Percentiles rank a stretch among this genome's conserved stretches.
These are phyloP conservation scores for Acronicta aceris DNA, from an alignment of 2,888 invertebrate genomes.

Conservation along the genomic window DNA sequence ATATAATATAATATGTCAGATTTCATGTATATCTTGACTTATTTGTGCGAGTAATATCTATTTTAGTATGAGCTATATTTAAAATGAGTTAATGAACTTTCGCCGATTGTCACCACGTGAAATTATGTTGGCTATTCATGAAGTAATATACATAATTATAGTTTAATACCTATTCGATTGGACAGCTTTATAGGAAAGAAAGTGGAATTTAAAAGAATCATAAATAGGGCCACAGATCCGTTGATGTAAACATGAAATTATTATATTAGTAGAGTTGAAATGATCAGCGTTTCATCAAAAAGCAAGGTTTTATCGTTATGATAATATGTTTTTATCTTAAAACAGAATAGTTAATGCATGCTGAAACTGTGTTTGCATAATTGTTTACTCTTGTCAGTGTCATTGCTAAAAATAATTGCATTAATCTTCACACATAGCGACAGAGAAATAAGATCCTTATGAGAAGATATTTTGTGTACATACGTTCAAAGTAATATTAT, in stretches of 20 bases:
- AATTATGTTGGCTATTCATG: not conserved
- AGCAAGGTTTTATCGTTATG: too few species aligned
- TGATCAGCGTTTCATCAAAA: not conserved
- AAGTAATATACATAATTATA: not conserved
- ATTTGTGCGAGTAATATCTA: not conserved
- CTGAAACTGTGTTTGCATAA: slow-evolving; percentile 2
- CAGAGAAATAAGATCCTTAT: not conserved
- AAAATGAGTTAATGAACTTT: slow-evolving; percentile 26
- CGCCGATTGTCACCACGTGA: not conserved
- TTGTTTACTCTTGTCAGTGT: slow-evolving; percentile 21
- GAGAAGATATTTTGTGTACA: too few species aligned
- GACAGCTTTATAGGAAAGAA: not conserved
- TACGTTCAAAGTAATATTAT: too few species aligned
- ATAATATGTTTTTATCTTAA: not conserved
- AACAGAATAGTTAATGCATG: not conserved
- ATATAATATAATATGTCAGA: too few species aligned
- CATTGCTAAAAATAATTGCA: slow-evolving; percentile 34
- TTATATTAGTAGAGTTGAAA: too few species aligned
- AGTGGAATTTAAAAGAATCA: too few species aligned
- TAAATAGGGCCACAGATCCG: too few species aligned
- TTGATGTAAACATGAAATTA: too few species aligned
- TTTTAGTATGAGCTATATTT: slow-evolving; percentile 17
- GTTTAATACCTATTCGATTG: not conserved
- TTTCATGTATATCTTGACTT: not conserved
- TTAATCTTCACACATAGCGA: slow-evolving; percentile 9